Percentiles rank a stretch among this genome's conserved stretches.
These are phyloP conservation scores for Neolamprologus ventralis DNA, from an alignment of 2,113 vertebrate genomes.

Conservation along the genomic window DNA sequence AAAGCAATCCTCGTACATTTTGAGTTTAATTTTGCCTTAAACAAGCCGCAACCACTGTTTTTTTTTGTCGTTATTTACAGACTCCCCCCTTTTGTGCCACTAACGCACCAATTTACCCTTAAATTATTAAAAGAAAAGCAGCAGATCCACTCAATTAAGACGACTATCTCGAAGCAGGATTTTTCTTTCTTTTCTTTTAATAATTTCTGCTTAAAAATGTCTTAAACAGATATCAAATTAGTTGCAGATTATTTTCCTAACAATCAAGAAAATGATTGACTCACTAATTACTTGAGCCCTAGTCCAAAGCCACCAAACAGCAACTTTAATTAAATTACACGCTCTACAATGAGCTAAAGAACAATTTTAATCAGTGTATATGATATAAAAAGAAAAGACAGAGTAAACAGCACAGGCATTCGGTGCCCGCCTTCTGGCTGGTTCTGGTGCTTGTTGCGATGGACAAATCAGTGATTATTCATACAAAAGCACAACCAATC, in stretches of 20 bases:
- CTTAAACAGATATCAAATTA: neutral
- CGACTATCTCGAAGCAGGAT: neutral
- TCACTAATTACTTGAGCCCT: neutral
- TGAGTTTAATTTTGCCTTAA: neutral
- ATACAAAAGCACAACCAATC: neutral
- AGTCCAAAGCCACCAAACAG: neutral
- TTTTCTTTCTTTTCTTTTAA: neutral
- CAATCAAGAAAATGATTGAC: neutral
- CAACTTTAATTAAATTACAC: neutral
- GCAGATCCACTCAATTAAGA: neutral
- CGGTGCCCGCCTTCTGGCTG: neutral
- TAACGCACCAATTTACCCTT: neutral
- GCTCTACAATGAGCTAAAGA: neutral
- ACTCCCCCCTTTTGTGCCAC: neutral
- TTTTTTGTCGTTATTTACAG: neutral
- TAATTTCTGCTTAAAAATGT: neutral
- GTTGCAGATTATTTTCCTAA: neutral
- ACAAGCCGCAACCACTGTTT: neutral
- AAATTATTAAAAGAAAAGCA: neutral
- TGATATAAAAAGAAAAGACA: neutral
- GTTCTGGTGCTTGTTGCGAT: neutral
- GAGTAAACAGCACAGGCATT: neutral
- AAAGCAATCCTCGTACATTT: neutral
- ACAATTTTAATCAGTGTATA: neutral
- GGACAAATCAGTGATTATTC: neutral